Evolutionary conservation across 2,797 vertebrate species (phyloP), one percentile per base, ranked within the genome.

Genomic region (Syngnathus rostellatus): DNA sequence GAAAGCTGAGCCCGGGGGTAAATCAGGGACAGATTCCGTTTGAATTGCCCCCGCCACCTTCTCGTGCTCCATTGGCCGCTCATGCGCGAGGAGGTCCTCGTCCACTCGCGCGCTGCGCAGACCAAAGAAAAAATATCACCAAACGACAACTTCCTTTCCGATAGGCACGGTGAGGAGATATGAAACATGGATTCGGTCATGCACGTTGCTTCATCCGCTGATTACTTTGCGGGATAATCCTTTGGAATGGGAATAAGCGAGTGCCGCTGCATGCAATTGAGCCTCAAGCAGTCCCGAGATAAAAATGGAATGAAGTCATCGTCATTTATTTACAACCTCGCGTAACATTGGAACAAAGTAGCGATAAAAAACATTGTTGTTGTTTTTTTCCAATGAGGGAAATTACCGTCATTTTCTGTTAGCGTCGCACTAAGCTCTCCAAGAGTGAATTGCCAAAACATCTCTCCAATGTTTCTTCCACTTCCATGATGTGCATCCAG

Each of bases 151-250:
- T 62, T 69, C 64, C 68, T 75, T 57, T 71, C 67, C 68, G 68
- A 71, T 81, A 67, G 80, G 81, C 68, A 37, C 38, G 63, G 51
- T 72, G 75, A 69, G 64, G 71, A 80, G 81, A 86, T 86, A 79
- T 86, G 80, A 81, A 84, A 83, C 77, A 80, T 87, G 79, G 81
- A 77, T 78, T 83, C 74, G 72, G 83, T 87, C 82, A n/a, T n/a
- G n/a, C n/a, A 85, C 77, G 79, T 87, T 87, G 85, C 78, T 72
- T 86, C 86, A 88, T 87, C 86, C 79, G 72, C 75, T 87, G 85
- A 89, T 88, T 88, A 89, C 84, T 85, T 78, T 81, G 79, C 77
- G 69, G 80, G 87, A 84, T 90, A 88, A 90, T 90, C 88, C 87
- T 75, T 81, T 72, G 71, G 77, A 79, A 81, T 81, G 76, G 86